Evolutionary conservation across 1,140 invertebrate species (phyloP), one percentile per base, ranked within the genome.

Genomic region (Batillaria attramentaria): DNA sequence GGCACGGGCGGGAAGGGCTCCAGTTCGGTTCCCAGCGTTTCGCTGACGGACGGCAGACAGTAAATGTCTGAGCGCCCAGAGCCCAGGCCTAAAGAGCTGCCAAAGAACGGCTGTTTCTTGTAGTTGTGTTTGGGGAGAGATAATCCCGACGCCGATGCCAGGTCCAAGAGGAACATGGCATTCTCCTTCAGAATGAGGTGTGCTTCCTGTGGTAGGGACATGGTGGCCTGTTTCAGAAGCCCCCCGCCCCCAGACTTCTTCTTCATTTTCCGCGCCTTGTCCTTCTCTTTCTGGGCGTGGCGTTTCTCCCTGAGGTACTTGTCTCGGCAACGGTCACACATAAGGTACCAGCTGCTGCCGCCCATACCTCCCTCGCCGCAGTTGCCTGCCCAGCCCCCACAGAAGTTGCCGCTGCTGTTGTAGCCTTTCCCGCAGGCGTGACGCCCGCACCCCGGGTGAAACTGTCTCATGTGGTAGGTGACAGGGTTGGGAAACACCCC

Each of bases 171-270:
- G 89, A 99, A 99, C 91, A 97, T 94, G 0, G 98, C 97, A 90
- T 99, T 99, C 87, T 97, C 96, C 81, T 95, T 96, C 92, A 99
- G 95, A 0, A 95, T 93, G 24, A 94, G 88, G 87, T 97, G 96
- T 8, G 94, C 93, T 65, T 96, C 94, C 79, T 89, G 83, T 6
- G 87, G 86, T 79, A 74, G 72, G 87, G 72, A n/a, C 88, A 78
- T 43, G 82, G 87, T 37, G 84, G 81, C 66, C 87, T 88, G 74
- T 89, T 85, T 37, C 62, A 35, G 85, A 74, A 73, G 88, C 62
- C 28, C n/a, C 28, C n/a, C 28, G 31, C 68, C 42, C 72, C 31
- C 4, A 28, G 60, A 54, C 35, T 79, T 81, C 28, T 79, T 85
- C 81, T 91, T 91, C 77, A 90, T 89, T 77, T 89, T 90, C 77